Evolutionary conservation across 1,140 invertebrate species (phyloP).

Genomic region (Hirudo medicinalis): DNA sequence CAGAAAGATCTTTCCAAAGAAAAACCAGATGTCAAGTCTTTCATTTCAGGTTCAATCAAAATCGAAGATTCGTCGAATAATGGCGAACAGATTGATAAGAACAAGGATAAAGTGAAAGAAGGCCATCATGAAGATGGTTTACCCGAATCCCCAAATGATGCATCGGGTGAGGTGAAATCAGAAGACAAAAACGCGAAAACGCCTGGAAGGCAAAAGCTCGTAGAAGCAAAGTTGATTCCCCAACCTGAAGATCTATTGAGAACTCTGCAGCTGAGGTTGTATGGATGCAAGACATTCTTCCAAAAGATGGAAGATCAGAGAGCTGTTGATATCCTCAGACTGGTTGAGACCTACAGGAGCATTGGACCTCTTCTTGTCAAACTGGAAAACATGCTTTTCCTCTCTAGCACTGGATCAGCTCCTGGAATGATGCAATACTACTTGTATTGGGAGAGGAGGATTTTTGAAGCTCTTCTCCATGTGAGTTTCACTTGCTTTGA

Average conservation of each 20-base stretch:
- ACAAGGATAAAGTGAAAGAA: too few relatives aligned
- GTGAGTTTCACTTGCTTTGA: constrained; percentile 23
- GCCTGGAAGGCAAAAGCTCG: too few relatives aligned
- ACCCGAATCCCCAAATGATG: too few relatives aligned
- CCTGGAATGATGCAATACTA: constrained; percentile 42
- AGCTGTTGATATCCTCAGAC: constrained; percentile 50
- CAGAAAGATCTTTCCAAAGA: neutral
- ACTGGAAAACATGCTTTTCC: constrained; percentile 53
- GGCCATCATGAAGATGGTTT: too few relatives aligned
- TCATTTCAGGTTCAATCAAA: too few relatives aligned
- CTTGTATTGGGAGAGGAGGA: constrained; percentile 42
- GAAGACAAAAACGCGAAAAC: too few relatives aligned
- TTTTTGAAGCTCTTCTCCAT: constrained; percentile 40
- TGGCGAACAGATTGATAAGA: too few relatives aligned
- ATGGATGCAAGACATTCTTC: constrained; percentile 50
- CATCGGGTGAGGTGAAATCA: too few relatives aligned
- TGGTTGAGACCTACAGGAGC: constrained; percentile 57
- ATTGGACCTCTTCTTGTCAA: constrained; percentile 64
- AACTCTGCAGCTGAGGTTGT: too few relatives aligned
- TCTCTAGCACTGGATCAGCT: constrained; percentile 40
- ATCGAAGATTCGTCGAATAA: too few relatives aligned
- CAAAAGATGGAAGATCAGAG: constrained; percentile 52
- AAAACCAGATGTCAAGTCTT: neutral
- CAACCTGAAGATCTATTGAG: too few relatives aligned
- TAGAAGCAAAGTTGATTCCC: too few relatives aligned